phyloP scores from a whole-genome alignment of 2,888 invertebrate species.

The Oscheius sp. region DNA sequence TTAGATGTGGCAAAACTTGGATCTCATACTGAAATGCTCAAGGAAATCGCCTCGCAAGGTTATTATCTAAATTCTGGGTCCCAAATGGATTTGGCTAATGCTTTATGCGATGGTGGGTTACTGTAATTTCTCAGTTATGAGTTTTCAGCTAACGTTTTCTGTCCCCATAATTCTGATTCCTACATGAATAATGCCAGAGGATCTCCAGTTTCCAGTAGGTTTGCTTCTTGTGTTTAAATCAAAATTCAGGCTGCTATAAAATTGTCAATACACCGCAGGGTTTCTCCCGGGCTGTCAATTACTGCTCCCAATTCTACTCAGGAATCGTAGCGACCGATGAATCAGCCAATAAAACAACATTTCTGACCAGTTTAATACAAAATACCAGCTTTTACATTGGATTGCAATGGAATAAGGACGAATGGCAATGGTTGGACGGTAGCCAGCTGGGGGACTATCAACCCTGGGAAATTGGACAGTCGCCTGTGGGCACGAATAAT shows the following conservation, averaged over 20 bases:
- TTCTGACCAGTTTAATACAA: not conserved
- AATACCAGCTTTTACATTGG: conserved; percentile 22
- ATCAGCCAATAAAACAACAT: not conserved
- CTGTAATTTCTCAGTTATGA: not conserved
- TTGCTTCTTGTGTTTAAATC: too few relatives aligned
- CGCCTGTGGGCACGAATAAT: not conserved
- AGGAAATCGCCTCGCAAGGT: not conserved
- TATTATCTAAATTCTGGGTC: not conserved
- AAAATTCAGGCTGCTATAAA: conserved; percentile 22
- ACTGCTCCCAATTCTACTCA: conserved; percentile 17
- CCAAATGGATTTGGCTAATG: not conserved
- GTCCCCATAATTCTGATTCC: not conserved
- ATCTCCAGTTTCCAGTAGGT: not conserved
- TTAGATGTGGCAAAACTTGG: not conserved
- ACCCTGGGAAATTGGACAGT: not conserved
- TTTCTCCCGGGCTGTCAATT: conserved; percentile 3
- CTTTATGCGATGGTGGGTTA: not conserved
- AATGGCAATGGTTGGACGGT: conserved; percentile 19
- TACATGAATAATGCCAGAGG: not conserved
- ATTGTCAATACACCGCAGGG: not conserved
- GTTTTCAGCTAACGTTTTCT: not conserved
- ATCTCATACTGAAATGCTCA: not conserved
- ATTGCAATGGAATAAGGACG: not conserved
- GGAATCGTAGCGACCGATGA: conserved; percentile 19
- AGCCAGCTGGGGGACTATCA: not conserved